Conservation (phyloP, 2,113 vertebrate genomes). For the Odontesthes bonariensis region DNA sequence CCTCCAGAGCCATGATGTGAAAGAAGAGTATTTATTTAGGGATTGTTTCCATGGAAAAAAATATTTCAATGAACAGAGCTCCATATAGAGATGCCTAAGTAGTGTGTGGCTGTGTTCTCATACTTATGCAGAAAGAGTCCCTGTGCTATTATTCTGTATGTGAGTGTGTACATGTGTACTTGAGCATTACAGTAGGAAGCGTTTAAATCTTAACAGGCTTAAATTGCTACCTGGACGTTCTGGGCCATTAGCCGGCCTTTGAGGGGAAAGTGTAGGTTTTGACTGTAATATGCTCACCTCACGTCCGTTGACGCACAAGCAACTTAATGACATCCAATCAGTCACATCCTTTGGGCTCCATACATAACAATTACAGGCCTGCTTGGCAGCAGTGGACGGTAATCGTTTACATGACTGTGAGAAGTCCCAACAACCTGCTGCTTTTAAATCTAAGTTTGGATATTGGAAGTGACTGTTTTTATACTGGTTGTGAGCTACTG, state of each 20-base stretch:
- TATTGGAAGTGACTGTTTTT: slow-evolving; percentile 18
- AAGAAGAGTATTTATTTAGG: too few species aligned
- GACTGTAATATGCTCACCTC: slow-evolving; percentile 33
- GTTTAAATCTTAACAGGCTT: slow-evolving; percentile 50
- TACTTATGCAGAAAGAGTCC: background rate
- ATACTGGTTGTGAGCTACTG: background rate
- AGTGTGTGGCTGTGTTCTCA: background rate
- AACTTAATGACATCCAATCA: slow-evolving; percentile 68
- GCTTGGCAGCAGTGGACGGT: slow-evolving; percentile 24
- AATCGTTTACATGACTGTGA: slow-evolving; percentile 56
- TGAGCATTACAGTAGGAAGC: slow-evolving; percentile 44
- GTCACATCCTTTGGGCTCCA: slow-evolving; percentile 51
- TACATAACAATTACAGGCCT: slow-evolving; percentile 65
- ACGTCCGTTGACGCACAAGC: slow-evolving; percentile 59
- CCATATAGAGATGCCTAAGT: too few species aligned
- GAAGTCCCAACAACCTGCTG: slow-evolving; percentile 37
- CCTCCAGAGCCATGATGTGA: too few species aligned
- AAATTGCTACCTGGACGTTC: slow-evolving; percentile 59
- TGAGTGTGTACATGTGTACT: background rate
- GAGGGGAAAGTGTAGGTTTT: slow-evolving; percentile 53
- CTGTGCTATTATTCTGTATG: background rate
- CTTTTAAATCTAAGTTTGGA: slow-evolving; percentile 29
- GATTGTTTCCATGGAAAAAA: too few species aligned
- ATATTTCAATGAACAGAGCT: too few species aligned
- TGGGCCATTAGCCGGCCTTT: slow-evolving; percentile 44